Evolutionary conservation across 1,140 invertebrate genomes (phyloP).

Genomic region (Drosophila erecta): DNA sequence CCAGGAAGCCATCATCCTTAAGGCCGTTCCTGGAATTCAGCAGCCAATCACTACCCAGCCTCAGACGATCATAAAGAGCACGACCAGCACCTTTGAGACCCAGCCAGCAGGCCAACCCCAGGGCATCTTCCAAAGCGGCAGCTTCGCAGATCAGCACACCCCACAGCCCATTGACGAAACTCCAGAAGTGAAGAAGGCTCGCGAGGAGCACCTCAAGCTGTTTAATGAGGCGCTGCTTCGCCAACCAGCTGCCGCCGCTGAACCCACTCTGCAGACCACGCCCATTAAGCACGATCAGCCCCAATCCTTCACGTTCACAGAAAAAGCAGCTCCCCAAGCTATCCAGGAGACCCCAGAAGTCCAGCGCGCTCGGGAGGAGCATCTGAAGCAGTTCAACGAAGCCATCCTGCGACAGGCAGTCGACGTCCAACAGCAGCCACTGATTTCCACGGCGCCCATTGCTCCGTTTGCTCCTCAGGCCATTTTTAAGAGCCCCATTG

Average conservation of each 20-base stretch:
- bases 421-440: constrained; percentile 29
- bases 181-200: constrained; percentile 56
- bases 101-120: constrained; percentile 7
- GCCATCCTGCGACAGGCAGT: constrained; percentile 36
- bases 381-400: constrained; percentile 66
- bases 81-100: neutral
- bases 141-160: constrained; percentile 14
- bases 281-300: constrained; percentile 21
- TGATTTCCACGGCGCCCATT: constrained; percentile 16
- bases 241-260: constrained; percentile 15
- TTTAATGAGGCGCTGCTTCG: constrained; percentile 58
- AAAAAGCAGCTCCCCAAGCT: constrained; percentile 13
- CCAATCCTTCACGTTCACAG: neutral
- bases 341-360: constrained; percentile 67
- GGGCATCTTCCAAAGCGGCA: neutral
- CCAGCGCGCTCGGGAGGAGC: constrained; percentile 66
- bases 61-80: constrained; percentile 1
- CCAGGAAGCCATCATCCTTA: constrained; percentile 5
- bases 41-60: constrained; percentile 6
- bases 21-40: constrained; percentile 29
- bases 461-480: constrained; percentile 22
- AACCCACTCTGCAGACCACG: constrained; percentile 28
- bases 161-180: constrained; percentile 57
- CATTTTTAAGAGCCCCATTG: constrained; percentile 24
- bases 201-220: constrained; percentile 68